Base-by-base conservation (phyloP, 37 sponge, comb jelly and placozoan species). In the Hormiphora californensis region DNA sequence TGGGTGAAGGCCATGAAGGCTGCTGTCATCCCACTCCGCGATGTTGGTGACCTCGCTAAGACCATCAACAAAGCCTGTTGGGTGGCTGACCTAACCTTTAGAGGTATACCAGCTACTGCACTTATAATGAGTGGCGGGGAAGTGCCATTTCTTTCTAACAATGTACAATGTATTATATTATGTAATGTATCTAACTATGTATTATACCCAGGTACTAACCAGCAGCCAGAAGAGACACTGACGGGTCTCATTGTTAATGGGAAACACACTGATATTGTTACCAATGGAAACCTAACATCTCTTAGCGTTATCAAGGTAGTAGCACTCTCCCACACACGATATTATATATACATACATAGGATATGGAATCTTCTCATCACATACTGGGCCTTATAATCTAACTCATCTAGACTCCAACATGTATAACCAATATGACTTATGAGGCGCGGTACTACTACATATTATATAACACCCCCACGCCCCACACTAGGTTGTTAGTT, bases 1-100 rank as follows among this genome's bases (percentile, higher is more conserved):
- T 73, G 81, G 81, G 81, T 73, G 9, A 73, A 73, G 25, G 81
- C 81, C 12, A 73, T 73, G 81, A 73, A 73, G 35, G 81, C 81
- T 1, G 81, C 81, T 39, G 81, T 73, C 17, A 1, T 73, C 3
- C 46, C 43, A 30, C 40, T 43, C 46, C 40, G 81, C 35, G 81
- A 73, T 73, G 81, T 73, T 8, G 21, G 43, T 46, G 43, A 73
- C 81, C 44, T 73, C 1, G 81, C 81, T 39, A 73, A 73, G 81
- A 73, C 43, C 27, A 73, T 73, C 81, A 73, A 46, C 81, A 73
- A 73, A 28, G 40, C 46, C 43, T 73, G 81, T 28, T 73, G 81
- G 81, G 81, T 73, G 3, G 43, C 81, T 15, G 81, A 73, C 81
- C 21, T 73, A n/a, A 21, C 40, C 46, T 73, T 73, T 28, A 73